A percentile compares a stretch with the other conserved stretches of the same genome.
These are phyloP conservation scores for Onychomys arenicola DNA, from an alignment of 2,797 vertebrate genomes.

Conservation along the genomic window DNA sequence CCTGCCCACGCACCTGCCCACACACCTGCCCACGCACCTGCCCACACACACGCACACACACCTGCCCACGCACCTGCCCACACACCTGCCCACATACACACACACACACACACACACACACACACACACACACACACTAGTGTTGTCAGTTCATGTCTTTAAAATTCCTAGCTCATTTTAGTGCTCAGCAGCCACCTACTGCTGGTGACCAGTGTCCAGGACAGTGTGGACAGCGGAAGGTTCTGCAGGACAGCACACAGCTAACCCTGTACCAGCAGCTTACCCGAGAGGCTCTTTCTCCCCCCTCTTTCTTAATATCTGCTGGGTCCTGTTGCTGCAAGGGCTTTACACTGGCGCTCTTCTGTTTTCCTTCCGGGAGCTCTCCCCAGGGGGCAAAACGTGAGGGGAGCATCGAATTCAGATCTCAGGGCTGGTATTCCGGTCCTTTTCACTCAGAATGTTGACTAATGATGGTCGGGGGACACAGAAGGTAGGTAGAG, in stretches of 20 bases:
- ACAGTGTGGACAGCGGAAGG: background rate
- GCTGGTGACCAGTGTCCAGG: background rate
- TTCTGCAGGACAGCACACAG: background rate
- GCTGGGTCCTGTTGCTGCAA: background rate
- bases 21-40: too few relatives aligned
- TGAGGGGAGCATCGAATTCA: background rate
- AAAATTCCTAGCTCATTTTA: background rate
- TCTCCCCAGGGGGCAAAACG: background rate
- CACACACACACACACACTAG: background rate
- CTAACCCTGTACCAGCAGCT: background rate
- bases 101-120: background rate
- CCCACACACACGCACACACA: too few relatives aligned
- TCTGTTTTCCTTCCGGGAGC: background rate
- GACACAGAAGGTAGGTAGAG: background rate
- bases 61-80: too few relatives aligned
- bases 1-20: too few relatives aligned
- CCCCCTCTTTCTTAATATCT: background rate
- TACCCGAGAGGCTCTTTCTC: background rate
- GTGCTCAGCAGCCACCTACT: background rate
- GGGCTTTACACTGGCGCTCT: background rate
- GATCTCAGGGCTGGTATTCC: accelerated
- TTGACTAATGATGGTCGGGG: too few relatives aligned
- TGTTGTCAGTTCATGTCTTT: background rate
- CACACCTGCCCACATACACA: background rate
- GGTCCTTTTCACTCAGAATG: background rate